These are phyloP conservation scores for Anguilla rostrata DNA, from an alignment of 2,113 vertebrate species.

Conservation along the genomic window DNA sequence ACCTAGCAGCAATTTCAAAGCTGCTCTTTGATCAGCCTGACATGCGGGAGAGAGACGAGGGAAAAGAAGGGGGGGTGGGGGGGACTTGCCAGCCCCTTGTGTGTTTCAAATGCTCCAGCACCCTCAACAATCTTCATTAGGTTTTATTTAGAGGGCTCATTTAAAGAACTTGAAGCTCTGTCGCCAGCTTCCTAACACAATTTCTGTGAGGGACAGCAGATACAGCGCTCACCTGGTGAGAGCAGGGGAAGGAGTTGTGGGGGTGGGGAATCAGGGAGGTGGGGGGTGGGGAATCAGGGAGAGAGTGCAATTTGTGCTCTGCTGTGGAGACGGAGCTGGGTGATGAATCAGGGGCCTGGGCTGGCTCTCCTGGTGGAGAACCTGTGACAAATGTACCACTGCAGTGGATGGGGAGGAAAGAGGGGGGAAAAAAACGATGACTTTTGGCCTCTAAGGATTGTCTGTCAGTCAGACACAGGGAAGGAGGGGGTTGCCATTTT, in stretches of 20 bases:
- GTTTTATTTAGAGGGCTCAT: conserved; percentile 1
- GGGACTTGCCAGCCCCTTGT: not conserved
- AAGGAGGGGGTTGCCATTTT: not conserved
- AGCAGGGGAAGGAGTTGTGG: not conserved
- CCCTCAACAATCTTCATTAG: conserved; percentile 5
- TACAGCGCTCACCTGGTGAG: not conserved
- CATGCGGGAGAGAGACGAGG: not conserved
- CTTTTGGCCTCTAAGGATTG: not conserved
- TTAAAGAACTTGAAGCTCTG: not conserved
- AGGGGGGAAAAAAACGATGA: not conserved
- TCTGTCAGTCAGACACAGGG: not conserved
- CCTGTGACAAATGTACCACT: not conserved
- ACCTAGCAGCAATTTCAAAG: not conserved
- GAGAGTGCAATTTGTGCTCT: not conserved
- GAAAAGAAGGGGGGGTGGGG: too few relatives aligned
- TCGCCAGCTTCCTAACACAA: not conserved
- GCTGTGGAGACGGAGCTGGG: not conserved
- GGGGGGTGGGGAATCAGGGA: not conserved
- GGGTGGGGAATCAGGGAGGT: not conserved
- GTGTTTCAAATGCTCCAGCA: not conserved
- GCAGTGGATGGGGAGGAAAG: not conserved
- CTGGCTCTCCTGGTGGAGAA: not conserved
- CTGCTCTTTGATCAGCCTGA: not conserved
- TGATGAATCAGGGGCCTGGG: not conserved
- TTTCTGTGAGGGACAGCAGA: not conserved